Conservation (phyloP, 2,797 vertebrate species). For the Sphenodon punctatus region DNA sequence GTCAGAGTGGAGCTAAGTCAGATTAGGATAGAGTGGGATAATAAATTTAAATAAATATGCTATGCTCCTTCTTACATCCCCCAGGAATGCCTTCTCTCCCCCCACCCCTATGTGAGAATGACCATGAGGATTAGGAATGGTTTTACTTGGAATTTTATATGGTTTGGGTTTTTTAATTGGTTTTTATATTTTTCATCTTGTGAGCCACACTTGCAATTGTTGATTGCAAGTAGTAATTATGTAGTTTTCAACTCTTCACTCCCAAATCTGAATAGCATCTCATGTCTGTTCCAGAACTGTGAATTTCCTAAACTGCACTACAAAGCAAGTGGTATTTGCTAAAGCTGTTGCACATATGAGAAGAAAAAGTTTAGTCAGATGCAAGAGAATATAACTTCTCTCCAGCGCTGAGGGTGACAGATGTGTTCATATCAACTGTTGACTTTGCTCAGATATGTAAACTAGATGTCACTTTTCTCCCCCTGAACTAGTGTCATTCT, state of each 20-base stretch:
- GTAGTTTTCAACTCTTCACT: neutral
- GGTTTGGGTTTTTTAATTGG: no score
- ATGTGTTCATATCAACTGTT: neutral
- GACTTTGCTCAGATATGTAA: slow-evolving; percentile 10
- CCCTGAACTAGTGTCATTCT: neutral
- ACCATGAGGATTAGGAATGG: no score
- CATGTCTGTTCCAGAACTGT: neutral
- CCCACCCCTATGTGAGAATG: no score
- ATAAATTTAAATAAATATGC: no score
- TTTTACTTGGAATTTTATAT: no score
- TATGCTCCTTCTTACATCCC: no score
- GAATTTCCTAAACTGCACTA: neutral
- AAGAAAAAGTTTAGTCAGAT: neutral
- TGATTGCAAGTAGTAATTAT: no score
- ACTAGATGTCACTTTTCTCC: neutral
- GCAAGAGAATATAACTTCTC: neutral
- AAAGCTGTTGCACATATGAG: neutral
- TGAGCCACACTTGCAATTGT: no score
- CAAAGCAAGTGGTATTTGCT: rapidly evolving
- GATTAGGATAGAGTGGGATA: no score
- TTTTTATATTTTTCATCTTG: no score
- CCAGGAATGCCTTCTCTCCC: no score
- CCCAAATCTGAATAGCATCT: rapidly evolving
- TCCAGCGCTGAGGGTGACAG: neutral
- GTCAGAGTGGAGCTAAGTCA: no score